Evolutionary conservation across 2,797 vertebrate genomes (phyloP), one percentile per base, ranked within the genome.

Genomic region (Trachurus trachurus): DNA sequence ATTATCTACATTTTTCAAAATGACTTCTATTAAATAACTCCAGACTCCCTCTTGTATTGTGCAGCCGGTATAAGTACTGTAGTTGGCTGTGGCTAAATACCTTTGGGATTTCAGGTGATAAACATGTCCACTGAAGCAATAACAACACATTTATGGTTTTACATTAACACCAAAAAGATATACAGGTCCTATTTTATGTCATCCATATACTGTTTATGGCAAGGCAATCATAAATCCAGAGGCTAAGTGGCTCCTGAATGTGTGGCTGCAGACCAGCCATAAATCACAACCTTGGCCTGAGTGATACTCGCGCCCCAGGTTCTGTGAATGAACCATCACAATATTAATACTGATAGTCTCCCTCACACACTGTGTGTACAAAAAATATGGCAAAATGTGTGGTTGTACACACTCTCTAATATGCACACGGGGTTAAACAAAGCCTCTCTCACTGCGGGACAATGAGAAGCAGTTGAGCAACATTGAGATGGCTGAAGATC

Each of bases 131-230:
- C 2, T 21, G 26, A 37, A 67, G 59, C 58, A 74, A 65, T 79
- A 74, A 76, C 65, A 76, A 63, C 15, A 9, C n/a, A 45, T 86
- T 87, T 77, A 85, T 17, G n/a, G n/a, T 39, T 65, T 69, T 58
- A 71, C 63, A 82, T 76, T 71, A 81, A 74, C 59, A 66, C 42
- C 34, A 34, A 79, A 61, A 77, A 66, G 40, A 53, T 62, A 66
- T 16, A 82, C 29, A 74, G 73, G 82, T 71, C 52, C 61, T 50
- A 53, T 66, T 82, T 61, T 49, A 72, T 71, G 63, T 66, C 53
- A 68, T 37, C 69, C 40, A 45, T 66, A 64, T 45, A 79, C 53
- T 40, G 37, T 78, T 84, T 79, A 78, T 31, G 52, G 66, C 59
- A 40, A 58, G 22, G 22, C 21, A n/a, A 6, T 12, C 63, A 56